Percentiles rank a stretch among this genome's conserved stretches.
Conservation (phyloP, 2,113 vertebrate species). For the Albula glossodonta region DNA sequence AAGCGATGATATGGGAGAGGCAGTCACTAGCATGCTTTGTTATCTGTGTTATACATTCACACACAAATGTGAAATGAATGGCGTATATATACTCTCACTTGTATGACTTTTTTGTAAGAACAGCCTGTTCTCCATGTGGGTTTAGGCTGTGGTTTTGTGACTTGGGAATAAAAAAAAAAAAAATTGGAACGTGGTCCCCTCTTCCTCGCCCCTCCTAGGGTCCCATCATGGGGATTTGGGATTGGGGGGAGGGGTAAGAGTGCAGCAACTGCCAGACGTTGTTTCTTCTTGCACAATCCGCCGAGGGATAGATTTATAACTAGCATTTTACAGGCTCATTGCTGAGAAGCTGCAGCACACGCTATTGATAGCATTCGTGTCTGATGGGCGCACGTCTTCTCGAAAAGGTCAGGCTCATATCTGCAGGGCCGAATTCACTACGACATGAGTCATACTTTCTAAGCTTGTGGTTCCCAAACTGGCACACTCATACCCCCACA, state of each 20-base stretch:
- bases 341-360: slow-evolving; percentile 36
- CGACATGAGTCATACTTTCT: slow-evolving; percentile 53
- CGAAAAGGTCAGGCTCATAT: slow-evolving; percentile 51
- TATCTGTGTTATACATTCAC: too few relatives aligned
- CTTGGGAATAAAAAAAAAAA: not conserved
- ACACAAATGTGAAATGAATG: too few relatives aligned
- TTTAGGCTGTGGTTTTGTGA: not conserved
- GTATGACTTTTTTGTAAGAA: not conserved
- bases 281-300: slow-evolving; percentile 45
- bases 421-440: slow-evolving; percentile 30
- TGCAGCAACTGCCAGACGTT: slow-evolving; percentile 22
- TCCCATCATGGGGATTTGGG: slow-evolving; percentile 27
- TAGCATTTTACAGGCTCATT: not conserved
- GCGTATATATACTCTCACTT: not conserved
- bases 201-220: not conserved
- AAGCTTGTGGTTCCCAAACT: not conserved
- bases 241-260: slow-evolving; percentile 42
- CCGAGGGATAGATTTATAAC: slow-evolving; percentile 14
- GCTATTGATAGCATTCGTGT: slow-evolving; percentile 36
- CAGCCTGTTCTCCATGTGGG: not conserved
- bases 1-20: not conserved
- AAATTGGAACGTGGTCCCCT: not conserved
- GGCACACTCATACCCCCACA: not conserved
- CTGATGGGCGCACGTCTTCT: slow-evolving; percentile 6
- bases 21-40: too few relatives aligned